Evolutionary conservation across 2,113 vertebrate genomes (phyloP).

Genomic region (Narcine bancroftii): DNA sequence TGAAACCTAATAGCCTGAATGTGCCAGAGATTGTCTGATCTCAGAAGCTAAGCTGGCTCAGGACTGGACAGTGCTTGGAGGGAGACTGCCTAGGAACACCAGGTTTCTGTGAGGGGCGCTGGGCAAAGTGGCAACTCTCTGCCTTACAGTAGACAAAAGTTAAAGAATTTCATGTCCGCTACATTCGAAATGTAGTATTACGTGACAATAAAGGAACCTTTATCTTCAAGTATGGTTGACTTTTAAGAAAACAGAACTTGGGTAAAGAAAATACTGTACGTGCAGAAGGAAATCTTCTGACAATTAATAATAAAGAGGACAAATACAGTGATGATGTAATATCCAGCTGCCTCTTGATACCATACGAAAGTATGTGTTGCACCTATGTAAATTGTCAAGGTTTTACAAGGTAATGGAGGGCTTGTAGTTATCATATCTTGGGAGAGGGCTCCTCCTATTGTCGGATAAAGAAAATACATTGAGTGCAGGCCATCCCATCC

Average conservation of each 20-base stretch:
- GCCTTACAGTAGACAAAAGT: no score
- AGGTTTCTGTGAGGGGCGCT: no score
- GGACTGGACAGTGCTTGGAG: no score
- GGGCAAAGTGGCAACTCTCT: no score
- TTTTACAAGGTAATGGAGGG: neutral
- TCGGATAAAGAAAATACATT: neutral
- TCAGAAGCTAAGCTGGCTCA: no score
- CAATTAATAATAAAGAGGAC: neutral
- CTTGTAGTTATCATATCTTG: neutral
- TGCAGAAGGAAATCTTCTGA: slow-evolving; percentile 4
- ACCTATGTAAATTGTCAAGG: neutral
- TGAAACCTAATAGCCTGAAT: no score
- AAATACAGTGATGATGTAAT: neutral
- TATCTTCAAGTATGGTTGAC: no score
- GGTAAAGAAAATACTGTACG: neutral
- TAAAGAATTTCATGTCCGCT: no score
- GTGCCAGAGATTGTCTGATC: no score
- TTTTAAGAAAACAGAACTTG: neutral
- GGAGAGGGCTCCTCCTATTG: slow-evolving; percentile 11
- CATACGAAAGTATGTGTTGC: neutral
- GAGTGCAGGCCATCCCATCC: neutral
- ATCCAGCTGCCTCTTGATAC: neutral
- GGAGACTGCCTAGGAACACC: no score
- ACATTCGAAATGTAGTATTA: no score
- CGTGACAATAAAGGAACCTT: no score